A percentile compares a stretch with the other conserved stretches of the same genome.
Conservation (phyloP, 2,888 invertebrate genomes). For the Chirona hameri region DNA sequence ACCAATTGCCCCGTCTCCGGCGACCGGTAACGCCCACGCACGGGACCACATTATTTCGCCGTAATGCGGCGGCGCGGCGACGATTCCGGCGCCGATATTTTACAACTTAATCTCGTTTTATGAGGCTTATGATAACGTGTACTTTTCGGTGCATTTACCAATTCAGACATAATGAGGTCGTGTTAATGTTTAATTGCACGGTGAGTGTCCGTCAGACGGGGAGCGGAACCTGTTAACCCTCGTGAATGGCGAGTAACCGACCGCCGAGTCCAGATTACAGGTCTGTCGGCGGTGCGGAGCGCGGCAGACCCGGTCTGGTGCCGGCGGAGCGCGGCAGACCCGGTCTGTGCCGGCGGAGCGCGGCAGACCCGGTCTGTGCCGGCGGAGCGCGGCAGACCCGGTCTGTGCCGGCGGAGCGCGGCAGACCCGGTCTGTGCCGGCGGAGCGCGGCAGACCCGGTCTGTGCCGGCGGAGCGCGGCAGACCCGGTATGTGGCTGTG, state of each 20-base stretch:
- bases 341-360: too few species aligned
- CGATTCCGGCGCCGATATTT: not conserved
- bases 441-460: too few species aligned
- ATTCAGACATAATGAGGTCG: not conserved
- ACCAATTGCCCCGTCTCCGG: not conserved
- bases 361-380: too few species aligned
- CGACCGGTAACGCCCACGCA: not conserved
- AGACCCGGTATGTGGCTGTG: too few species aligned
- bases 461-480: too few species aligned
- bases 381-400: too few species aligned
- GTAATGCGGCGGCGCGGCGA: not conserved
- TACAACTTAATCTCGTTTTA: constrained; percentile 3
- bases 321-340: too few species aligned
- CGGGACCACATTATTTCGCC: constrained; percentile 3
- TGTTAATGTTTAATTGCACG: constrained; percentile 1
- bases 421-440: too few species aligned
- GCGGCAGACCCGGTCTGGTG: too few species aligned
- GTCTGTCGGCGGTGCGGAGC: not conserved
- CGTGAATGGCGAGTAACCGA: not conserved
- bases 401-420: too few species aligned
- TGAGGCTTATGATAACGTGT: not conserved
- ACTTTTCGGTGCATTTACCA: not conserved
- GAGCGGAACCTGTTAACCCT: not conserved
- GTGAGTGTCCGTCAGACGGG: not conserved
- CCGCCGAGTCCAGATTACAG: not conserved